These are phyloP conservation scores for Mantis religiosa DNA, from an alignment of 2,888 invertebrate genomes.

Conservation along the genomic window DNA sequence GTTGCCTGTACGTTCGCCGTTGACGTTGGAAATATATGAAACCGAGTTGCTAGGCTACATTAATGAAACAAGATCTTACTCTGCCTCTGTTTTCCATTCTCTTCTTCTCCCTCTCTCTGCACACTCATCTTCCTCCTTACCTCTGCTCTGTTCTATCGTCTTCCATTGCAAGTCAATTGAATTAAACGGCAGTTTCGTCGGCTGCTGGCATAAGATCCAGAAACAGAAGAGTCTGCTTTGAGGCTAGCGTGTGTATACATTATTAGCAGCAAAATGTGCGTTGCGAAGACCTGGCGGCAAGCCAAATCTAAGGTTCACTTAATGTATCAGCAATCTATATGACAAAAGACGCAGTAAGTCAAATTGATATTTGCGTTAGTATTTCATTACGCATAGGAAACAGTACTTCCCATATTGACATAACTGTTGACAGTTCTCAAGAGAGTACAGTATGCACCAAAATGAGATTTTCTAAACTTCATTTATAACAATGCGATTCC, in stretches of 20 bases:
- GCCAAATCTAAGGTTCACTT: conserved; percentile 18
- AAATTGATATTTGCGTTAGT: background rate
- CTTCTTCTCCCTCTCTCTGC: background rate
- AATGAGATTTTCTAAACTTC: background rate
- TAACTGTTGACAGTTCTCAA: too few relatives aligned
- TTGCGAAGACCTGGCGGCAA: conserved; percentile 20
- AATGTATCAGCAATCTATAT: conserved; percentile 18
- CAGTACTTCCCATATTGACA: background rate
- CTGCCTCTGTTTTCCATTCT: background rate
- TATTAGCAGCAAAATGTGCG: conserved; percentile 13
- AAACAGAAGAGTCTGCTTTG: background rate
- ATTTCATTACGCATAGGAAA: background rate
- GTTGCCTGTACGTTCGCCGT: background rate
- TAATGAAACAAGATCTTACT: conserved; percentile 17
- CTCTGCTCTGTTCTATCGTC: background rate
- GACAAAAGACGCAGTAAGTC: background rate
- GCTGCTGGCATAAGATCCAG: conserved; percentile 2
- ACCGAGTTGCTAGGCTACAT: conserved; percentile 3
- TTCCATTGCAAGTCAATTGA: conserved; percentile 23
- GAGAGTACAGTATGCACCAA: background rate
- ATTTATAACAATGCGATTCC: too few relatives aligned
- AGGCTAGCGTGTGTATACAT: background rate
- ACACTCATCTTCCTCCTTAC: background rate
- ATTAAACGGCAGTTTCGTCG: conserved; percentile 30
- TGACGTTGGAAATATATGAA: background rate